Evolutionary conservation across 2,797 vertebrate genomes (phyloP), one percentile per base, ranked within the genome.

Genomic region (Bucorvus abyssinicus): DNA sequence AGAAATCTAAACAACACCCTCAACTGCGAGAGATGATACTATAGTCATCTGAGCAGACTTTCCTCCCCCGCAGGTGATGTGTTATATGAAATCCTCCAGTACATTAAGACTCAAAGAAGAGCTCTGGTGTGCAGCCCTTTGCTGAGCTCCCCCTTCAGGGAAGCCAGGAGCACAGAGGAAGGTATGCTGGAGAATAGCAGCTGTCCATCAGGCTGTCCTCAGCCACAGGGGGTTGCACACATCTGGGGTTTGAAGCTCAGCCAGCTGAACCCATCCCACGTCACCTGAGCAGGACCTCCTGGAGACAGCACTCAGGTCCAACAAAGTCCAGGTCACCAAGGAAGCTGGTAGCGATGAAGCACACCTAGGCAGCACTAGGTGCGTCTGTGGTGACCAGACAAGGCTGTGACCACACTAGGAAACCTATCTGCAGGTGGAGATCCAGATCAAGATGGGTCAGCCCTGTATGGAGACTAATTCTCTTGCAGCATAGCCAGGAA

Each of bases 41-140:
- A 12, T 20, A 73, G 9, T 3, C 4, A 9, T 7, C 90, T 94
- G 92, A 96, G 73, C 69, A 83, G 77, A 16, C 70, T 38, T 93
- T 84, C 36, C 55, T 75, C 76, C 40, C 60, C 59, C 47, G 36
- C 84, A 99, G 99, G 99, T 26, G 99, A 99, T 44, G 99, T 99
- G 82, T 96, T 99, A 17, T 99, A 99, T 87, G 99, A 99, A 97
- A 98, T 99, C 75, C 98, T 99, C 38, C 98, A 98, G 93, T 98
- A 98, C 82, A 98, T 99, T 38, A 99, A 98, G 96, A 98, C 98
- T 78, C 98, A 98, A 77, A 98, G 99, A 92, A 98, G 96, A 96
- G 97, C 95, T 71, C 94, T 98, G 59, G 94, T 97, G 65, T 96
- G 97, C 71, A 94, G 97, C 47, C 96, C 97, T 60, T 30, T 93